Conservation (phyloP, 2,888 invertebrate species). For the Anaspis maculata region DNA sequence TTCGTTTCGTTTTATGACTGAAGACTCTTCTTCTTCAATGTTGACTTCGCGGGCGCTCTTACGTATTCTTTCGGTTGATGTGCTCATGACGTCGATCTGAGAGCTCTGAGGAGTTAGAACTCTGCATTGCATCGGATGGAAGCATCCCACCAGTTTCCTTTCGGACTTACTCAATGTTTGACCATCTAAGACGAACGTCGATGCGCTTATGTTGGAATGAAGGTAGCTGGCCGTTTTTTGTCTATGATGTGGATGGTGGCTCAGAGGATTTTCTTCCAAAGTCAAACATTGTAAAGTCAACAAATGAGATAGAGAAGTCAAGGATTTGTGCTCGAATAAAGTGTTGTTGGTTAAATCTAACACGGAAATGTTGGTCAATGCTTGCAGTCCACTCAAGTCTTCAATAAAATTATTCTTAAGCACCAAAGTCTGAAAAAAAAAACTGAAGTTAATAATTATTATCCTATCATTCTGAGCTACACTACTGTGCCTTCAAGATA, state of each 20-base stretch:
- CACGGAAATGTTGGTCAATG: conserved; percentile 48
- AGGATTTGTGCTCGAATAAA: conserved; percentile 49
- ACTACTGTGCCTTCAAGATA: too few species aligned
- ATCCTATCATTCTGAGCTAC: too few species aligned
- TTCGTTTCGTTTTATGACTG: conserved; percentile 25
- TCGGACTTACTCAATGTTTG: conserved; percentile 47
- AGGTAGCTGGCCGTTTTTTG: conserved; percentile 47
- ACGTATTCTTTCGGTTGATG: conserved; percentile 27
- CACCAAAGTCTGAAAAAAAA: conserved; percentile 46
- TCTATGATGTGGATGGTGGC: conserved; percentile 54
- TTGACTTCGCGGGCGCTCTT: conserved; percentile 39
- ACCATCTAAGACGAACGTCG: conserved; percentile 50
- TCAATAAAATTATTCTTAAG: conserved; percentile 59
- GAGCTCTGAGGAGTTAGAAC: conserved; percentile 1
- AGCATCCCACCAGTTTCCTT: conserved; percentile 42
- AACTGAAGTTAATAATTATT: not conserved
- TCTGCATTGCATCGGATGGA: conserved; percentile 26
- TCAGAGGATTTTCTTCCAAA: conserved; percentile 54
- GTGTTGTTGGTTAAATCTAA: conserved; percentile 58
- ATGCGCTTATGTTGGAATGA: conserved; percentile 46
- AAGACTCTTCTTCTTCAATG: conserved; percentile 36
- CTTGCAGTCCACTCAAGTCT: conserved; percentile 47
- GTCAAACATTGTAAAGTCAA: conserved; percentile 47
- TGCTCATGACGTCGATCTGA: conserved; percentile 4
- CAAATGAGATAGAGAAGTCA: conserved; percentile 49